Evolutionary conservation across 2,113 vertebrate species (phyloP).

Genomic region (Anthoscopus minutus): DNA sequence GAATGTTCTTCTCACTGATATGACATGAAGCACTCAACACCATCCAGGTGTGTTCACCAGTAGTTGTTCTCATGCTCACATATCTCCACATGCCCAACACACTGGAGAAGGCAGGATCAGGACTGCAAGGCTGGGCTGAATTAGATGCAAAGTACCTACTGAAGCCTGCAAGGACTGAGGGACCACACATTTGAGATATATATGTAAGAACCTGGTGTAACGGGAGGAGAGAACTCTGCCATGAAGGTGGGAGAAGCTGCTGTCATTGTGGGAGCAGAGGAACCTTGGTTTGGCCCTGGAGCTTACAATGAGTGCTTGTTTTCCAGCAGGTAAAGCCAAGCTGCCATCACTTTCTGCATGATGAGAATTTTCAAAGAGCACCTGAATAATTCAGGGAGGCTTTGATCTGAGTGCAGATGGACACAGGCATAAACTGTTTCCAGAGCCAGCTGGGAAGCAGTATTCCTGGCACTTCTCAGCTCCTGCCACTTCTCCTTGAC

Average conservation of each 20-base stretch:
- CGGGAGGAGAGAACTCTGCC: neutral
- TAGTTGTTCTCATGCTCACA: neutral
- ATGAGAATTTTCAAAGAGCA: constrained; percentile 65
- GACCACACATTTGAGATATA: neutral
- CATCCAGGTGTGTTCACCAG: neutral
- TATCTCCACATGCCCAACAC: neutral
- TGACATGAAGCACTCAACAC: neutral
- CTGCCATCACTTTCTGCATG: constrained; percentile 25
- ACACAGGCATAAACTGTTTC: constrained; percentile 69
- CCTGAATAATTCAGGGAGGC: constrained; percentile 82
- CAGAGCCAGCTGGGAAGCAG: constrained; percentile 79
- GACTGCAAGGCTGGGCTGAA: neutral
- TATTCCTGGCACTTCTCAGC: constrained; percentile 58
- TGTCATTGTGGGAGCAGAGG: neutral
- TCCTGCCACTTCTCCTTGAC: constrained; percentile 37
- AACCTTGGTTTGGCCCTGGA: neutral
- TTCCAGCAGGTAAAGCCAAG: constrained; percentile 47
- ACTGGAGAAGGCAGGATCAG: neutral
- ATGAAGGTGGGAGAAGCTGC: neutral
- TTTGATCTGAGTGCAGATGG: constrained; percentile 70
- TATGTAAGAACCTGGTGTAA: neutral
- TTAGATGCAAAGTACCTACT: neutral
- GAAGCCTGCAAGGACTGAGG: neutral
- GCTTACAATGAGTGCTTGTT: constrained; percentile 33
- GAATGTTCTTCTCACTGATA: neutral